Evolutionary conservation across 1,140 invertebrate species (phyloP).

Genomic region (Ceratina calcarata): DNA sequence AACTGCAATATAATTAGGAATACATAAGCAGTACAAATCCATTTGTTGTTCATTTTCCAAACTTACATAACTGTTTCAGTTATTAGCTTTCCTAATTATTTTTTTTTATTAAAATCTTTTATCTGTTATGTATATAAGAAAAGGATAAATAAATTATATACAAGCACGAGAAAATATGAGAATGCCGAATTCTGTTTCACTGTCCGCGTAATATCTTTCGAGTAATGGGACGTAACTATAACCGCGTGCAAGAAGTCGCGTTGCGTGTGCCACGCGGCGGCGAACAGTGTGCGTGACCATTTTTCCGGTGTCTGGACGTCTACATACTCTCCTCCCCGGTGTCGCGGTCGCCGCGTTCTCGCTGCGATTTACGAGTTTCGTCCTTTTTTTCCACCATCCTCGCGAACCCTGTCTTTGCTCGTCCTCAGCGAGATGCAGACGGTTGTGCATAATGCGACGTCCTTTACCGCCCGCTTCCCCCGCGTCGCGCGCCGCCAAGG

Average conservation of each 20-base stretch:
- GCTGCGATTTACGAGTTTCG: conserved; percentile 65
- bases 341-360: conserved; percentile 38
- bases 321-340: conserved; percentile 24
- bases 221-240: conserved; percentile 57
- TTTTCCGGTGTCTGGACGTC: conserved; percentile 49
- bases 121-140: no score
- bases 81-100: no score
- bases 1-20: no score
- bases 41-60: no score
- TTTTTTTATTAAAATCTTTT: no score
- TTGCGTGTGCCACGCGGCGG: conserved; percentile 54
- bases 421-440: conserved; percentile 47
- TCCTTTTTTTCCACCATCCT: conserved; percentile 44
- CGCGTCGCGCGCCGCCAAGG: not conserved
- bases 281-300: conserved; percentile 50
- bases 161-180: no score
- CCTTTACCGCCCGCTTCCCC: conserved; percentile 3
- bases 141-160: no score
- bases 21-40: no score
- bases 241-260: conserved; percentile 36
- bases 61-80: no score
- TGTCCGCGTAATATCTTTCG: no score
- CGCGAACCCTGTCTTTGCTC: conserved; percentile 6
- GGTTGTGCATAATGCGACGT: conserved; percentile 48
- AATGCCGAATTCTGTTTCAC: no score